Evolutionary conservation across 2,797 vertebrate genomes (phyloP), one percentile per base, ranked within the genome.

Genomic region (Siniperca undulata): DNA sequence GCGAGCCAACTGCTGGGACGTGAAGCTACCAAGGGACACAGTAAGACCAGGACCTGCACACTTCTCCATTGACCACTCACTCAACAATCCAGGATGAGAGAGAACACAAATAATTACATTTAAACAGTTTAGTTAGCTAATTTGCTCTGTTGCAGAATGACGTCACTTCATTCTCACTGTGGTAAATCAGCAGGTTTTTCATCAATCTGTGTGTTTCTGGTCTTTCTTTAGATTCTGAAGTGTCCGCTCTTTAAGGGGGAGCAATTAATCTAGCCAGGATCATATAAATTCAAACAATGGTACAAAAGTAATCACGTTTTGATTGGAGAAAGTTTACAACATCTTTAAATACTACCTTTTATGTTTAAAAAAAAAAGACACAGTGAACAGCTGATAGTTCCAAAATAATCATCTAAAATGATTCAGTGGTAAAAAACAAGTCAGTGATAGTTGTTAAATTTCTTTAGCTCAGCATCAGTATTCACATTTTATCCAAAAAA

Each of bases 1-100:
- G 90, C 96, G 82, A 96, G 83, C 84, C 96, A 94, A 71, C 95
- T 97, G 86, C 95, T 97, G 48, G 94, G 91, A 8, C 77, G 74
- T 0, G 94, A 97, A 3, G 67, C 92, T 0, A 65, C 86, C 69
- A 95, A 93, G 88, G 96, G 89, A 79, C 93, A 96, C 10, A 84
- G 96, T 96, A 73, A 69, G 93, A 70, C n/a, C 20, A 38, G 34
- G 42, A 75, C 48, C 77, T 55, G n/a, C 12, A 3, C 12, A 22
- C 20, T n/a, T 34, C 30, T 38, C 5, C 60, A 56, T 34, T 40
- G 58, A 72, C 20, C 16, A 24, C 48, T 22, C 16, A 64, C 17
- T 13, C 36, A 48, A 56, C 70, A 30, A 9, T 50, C 10, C 30
- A 42, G 22, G 10, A 52, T 1, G 0, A 59, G 19, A 30, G 7